Percentiles rank a stretch among this genome's conserved stretches.
Conservation (phyloP, 2,797 vertebrate species). For the Sciurus vulgaris region DNA sequence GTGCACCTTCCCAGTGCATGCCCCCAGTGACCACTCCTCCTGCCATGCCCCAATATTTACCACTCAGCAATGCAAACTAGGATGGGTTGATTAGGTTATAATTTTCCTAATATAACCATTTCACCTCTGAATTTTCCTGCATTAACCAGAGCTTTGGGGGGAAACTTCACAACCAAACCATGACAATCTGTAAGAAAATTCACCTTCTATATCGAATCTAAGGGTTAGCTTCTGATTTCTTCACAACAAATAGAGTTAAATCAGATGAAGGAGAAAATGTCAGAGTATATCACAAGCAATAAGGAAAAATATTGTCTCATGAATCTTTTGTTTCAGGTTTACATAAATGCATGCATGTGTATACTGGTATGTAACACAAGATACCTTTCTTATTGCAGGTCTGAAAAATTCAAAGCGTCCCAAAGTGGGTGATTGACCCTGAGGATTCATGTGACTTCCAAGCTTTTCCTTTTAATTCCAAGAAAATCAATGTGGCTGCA, state of each 20-base stretch:
- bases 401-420: background rate
- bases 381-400: background rate
- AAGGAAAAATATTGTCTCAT: background rate
- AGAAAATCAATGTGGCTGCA: background rate
- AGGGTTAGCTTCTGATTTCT: background rate
- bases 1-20: no score
- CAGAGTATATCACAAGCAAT: background rate
- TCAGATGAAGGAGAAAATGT: background rate
- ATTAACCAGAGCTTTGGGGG: no score
- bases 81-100: no score
- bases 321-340: background rate
- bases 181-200: background rate
- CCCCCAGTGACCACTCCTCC: no score
- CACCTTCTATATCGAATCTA: background rate
- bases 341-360: background rate
- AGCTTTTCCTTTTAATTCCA: background rate
- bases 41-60: no score
- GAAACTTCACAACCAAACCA: no score
- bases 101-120: no score
- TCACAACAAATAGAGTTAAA: background rate
- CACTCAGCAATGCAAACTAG: no score
- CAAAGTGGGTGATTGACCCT: background rate
- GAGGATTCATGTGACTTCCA: background rate
- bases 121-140: no score
- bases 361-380: background rate